phyloP scores from a whole-genome alignment of 2,797 vertebrate genomes.

The Hozukius guyotensis region DNA sequence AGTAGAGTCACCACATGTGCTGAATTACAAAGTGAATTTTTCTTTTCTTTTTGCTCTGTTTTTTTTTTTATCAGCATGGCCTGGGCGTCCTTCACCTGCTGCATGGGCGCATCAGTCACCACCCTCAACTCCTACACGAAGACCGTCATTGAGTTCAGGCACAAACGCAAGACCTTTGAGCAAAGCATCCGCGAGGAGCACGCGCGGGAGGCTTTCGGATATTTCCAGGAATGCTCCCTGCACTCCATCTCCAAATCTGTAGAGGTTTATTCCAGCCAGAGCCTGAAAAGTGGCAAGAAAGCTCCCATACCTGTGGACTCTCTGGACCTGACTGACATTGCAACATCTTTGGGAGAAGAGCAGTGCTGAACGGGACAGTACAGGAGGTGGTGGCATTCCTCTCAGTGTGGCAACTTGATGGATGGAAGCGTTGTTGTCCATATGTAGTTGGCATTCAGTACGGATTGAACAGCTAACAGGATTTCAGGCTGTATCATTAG shows the following conservation, averaged over 20 bases:
- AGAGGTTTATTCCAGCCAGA: conserved; percentile 71
- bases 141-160: conserved; percentile 96
- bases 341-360: conserved; percentile 73
- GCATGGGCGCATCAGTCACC: conserved; percentile 96
- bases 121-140: conserved; percentile 98
- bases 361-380: conserved; percentile 66
- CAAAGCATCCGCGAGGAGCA: conserved; percentile 91
- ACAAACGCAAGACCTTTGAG: conserved; percentile 94
- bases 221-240: conserved; percentile 88
- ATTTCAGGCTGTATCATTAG: not conserved
- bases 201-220: conserved; percentile 89
- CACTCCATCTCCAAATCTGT: conserved; percentile 77
- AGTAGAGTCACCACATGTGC: not conserved
- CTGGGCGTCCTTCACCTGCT: conserved; percentile 97
- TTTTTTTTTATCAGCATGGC: conserved; percentile 85
- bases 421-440: not conserved
- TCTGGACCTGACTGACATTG: conserved; percentile 73
- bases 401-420: not conserved
- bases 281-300: conserved; percentile 62
- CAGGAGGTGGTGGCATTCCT: not conserved
- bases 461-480: not conserved
- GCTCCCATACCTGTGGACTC: conserved; percentile 69
- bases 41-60: not conserved
- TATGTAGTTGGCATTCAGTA: not conserved
- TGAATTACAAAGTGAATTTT: not conserved